A percentile compares a stretch with the other conserved stretches of the same genome.
Conservation (phyloP, 1,140 invertebrate genomes). For the Scaptomyza hsui region DNA sequence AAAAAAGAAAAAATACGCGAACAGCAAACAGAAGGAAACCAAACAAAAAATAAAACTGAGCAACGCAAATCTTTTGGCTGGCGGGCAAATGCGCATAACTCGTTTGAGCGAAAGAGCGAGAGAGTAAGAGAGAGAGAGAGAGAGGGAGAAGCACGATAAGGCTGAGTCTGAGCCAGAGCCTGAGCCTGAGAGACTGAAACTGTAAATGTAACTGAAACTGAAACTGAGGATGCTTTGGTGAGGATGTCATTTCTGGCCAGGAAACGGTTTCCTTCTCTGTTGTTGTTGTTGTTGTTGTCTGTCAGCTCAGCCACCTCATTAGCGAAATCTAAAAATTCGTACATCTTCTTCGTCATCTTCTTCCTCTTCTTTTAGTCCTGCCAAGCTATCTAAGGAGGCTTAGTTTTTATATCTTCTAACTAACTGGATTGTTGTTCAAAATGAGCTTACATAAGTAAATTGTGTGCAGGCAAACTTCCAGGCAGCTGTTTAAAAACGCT, state of each 20-base stretch:
- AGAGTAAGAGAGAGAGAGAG: not conserved
- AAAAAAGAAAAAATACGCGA: slow-evolving; percentile 39
- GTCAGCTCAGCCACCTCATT: slow-evolving; percentile 40
- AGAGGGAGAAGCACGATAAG: not conserved
- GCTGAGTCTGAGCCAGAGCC: not conserved
- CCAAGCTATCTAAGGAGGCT: slow-evolving; percentile 20
- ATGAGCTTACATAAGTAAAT: slow-evolving; percentile 54
- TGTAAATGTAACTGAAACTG: not conserved
- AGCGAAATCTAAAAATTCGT: slow-evolving; percentile 31
- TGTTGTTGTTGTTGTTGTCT: slow-evolving; percentile 30
- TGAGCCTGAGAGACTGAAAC: not conserved
- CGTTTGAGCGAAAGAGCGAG: slow-evolving; percentile 47
- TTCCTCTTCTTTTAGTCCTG: not conserved
- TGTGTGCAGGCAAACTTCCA: slow-evolving; percentile 37
- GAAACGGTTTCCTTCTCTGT: slow-evolving; percentile 44
- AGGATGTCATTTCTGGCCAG: slow-evolving; percentile 59
- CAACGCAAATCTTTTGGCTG: slow-evolving; percentile 62
- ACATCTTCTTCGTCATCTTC: slow-evolving; percentile 9
- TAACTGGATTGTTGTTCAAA: slow-evolving; percentile 66
- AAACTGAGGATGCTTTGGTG: not conserved
- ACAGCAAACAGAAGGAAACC: slow-evolving; percentile 26
- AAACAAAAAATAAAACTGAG: slow-evolving; percentile 47
- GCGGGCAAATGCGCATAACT: slow-evolving; percentile 70
- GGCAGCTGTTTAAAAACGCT: slow-evolving; percentile 47
- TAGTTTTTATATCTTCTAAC: slow-evolving; percentile 58